A percentile compares a stretch with the other conserved stretches of the same genome.
Conservation (phyloP, 1,140 invertebrate genomes). For the Trichoplusia ni region DNA sequence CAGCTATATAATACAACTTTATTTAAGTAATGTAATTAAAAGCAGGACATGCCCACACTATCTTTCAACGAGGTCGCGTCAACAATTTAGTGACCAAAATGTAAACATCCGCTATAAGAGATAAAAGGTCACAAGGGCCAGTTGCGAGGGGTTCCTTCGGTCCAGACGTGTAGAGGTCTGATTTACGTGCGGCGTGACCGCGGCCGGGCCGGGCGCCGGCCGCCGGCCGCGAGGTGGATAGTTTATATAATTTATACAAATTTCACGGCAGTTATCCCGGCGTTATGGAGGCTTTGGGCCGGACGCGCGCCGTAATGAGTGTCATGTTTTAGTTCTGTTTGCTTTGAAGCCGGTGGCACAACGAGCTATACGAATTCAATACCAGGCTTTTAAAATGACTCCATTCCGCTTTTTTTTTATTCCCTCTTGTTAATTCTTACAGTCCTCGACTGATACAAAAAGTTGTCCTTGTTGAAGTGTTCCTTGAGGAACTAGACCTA, state of each 20-base stretch:
- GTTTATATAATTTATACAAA: constrained; percentile 34
- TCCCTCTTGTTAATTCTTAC: too few relatives aligned
- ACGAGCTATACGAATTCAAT: neutral
- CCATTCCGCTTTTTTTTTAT: too few relatives aligned
- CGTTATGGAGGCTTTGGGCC: constrained; percentile 10
- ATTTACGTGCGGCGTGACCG: constrained; percentile 36
- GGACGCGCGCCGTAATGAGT: constrained; percentile 13
- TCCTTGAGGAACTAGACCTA: too few relatives aligned
- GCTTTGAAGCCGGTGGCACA: neutral
- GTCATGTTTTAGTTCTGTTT: constrained; percentile 22
- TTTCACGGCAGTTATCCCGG: constrained; percentile 24
- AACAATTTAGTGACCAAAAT: too few relatives aligned
- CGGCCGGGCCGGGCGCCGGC: neutral
- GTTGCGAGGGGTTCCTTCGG: constrained; percentile 36
- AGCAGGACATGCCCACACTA: too few relatives aligned
- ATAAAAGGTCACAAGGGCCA: neutral
- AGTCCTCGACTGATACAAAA: too few relatives aligned
- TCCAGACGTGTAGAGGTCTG: constrained; percentile 23
- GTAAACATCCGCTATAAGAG: neutral
- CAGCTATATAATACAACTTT: too few relatives aligned
- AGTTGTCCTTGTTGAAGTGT: too few relatives aligned
- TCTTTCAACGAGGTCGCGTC: too few relatives aligned
- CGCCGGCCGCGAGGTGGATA: neutral
- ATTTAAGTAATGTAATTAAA: too few relatives aligned
- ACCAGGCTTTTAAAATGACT: too few relatives aligned